Base-by-base conservation (phyloP, 2,113 vertebrate genomes). In the Todiramphus chloris region DNA sequence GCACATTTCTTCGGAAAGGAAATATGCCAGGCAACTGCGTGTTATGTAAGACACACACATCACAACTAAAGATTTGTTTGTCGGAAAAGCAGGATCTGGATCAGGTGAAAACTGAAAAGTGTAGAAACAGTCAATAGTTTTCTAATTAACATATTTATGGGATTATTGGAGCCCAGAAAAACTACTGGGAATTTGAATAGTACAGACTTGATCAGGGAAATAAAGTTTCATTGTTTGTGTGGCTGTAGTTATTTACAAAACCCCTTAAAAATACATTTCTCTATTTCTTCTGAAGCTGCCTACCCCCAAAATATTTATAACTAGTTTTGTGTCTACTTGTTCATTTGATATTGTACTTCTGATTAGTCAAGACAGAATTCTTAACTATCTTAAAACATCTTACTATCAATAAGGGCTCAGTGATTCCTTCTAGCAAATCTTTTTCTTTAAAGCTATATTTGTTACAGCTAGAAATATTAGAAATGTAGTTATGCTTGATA, bases 121-220 rank as follows among this genome's bases (percentile, higher is more conserved):
- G 59, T 53, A 44, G 84, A 87, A 89, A 80, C 12, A 63, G 74
- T 85, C 53, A 93, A 87, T 83, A 80, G 33, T 63, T 86, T 67
- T 48, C 46, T 83, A 85, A 83, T 90, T 87, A 95, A 75, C 64
- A 81, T 96, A 73, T 89, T 95, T 96, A 91, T 69, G 48, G n/a
- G 19, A 58, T 39, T 44, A 39, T 43, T 51, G 41, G 13, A 85
- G 59, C 37, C 78, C 37, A 82, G 64, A 70, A 76, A 80, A 91
- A 44, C 37, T 53, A 30, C 31, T 33, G 62, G 46, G 56, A 92
- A 73, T 84, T 66, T 86, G 43, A 68, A 78, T 16, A 81, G 39
- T 21, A 66, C 64, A 55, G 9, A 66, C 50, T 88, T 92, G 39
- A 91, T 21, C 27, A 2, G 35, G 60, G 33, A 63, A 90, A 89